Percentiles rank a stretch among this genome's conserved stretches.
phyloP scores from a whole-genome alignment of 2,113 vertebrate genomes.

The Typhlomys cinereus region DNA sequence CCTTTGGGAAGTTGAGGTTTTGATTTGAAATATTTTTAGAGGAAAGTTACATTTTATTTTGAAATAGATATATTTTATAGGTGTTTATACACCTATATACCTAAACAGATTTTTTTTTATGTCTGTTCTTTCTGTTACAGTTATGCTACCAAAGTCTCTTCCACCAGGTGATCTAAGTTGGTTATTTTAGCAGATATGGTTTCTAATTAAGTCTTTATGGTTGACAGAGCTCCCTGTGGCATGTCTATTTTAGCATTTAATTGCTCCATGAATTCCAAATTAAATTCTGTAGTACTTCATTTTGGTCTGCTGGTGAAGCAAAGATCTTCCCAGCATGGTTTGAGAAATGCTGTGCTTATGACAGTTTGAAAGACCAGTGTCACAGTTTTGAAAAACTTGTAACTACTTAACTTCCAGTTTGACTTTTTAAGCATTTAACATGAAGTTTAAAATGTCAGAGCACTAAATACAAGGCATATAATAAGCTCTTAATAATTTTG shows the following conservation, averaged over 20 bases:
- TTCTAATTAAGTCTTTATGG: slow-evolving; percentile 89
- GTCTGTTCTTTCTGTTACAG: slow-evolving; percentile 71
- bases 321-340: slow-evolving; percentile 78
- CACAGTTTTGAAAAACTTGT: slow-evolving; percentile 62
- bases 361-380: slow-evolving; percentile 60
- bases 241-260: slow-evolving; percentile 89
- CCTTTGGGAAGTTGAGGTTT: slow-evolving; percentile 30
- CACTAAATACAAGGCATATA: background rate
- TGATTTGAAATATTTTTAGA: slow-evolving; percentile 45
- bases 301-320: slow-evolving; percentile 87
- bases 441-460: slow-evolving; percentile 49
- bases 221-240: slow-evolving; percentile 85
- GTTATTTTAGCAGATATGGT: slow-evolving; percentile 87
- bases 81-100: slow-evolving; percentile 69
- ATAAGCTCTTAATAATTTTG: slow-evolving; percentile 17
- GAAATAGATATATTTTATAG: slow-evolving; percentile 66
- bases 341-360: slow-evolving; percentile 62
- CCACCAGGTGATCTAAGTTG: slow-evolving; percentile 84
- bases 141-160: slow-evolving; percentile 78
- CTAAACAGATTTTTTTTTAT: slow-evolving; percentile 75
- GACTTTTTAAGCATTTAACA: slow-evolving; percentile 52
- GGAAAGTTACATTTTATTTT: slow-evolving; percentile 72
- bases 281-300: slow-evolving; percentile 86
- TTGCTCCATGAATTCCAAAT: slow-evolving; percentile 87
- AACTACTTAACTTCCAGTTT: slow-evolving; percentile 47